Conservation (phyloP, 2,888 invertebrate genomes). For the Deilephila elpenor region DNA sequence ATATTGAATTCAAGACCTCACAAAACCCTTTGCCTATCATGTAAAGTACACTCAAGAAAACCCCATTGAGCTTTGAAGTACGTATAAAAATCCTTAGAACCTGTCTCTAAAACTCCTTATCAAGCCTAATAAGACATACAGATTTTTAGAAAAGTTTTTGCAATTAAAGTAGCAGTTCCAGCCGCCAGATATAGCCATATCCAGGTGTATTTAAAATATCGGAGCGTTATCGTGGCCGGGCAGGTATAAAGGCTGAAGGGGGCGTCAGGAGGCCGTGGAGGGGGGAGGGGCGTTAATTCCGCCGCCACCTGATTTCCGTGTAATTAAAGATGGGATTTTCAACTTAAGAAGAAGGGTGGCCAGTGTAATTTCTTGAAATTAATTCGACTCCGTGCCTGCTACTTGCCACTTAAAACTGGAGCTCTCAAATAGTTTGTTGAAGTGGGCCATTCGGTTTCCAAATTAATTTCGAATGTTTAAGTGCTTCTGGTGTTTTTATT, state of each 20-base stretch:
- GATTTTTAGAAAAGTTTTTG: no score
- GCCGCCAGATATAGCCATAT: conserved; percentile 29
- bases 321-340: conserved; percentile 64
- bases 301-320: conserved; percentile 62
- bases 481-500: not conserved
- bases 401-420: conserved; percentile 11
- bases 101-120: no score
- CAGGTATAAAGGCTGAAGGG: conserved; percentile 44
- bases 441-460: conserved; percentile 7
- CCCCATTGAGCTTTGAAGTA: no score
- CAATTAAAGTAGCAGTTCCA: conserved; percentile 35
- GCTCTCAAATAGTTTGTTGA: conserved; percentile 20
- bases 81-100: no score
- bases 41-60: no score
- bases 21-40: no score
- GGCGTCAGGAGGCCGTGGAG: conserved; percentile 36
- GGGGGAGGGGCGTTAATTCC: conserved; percentile 48
- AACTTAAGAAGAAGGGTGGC: conserved; percentile 40
- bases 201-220: conserved; percentile 51
- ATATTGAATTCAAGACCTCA: no score
- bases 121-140: no score
- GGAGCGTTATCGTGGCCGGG: conserved; percentile 53
- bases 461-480: conserved; percentile 26
- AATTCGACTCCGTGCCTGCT: conserved; percentile 37
- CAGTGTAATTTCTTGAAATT: conserved; percentile 44